Percentiles rank a stretch among this genome's conserved stretches.
These are phyloP conservation scores for Callocephalon fimbriatum DNA, from an alignment of 2,113 vertebrate species.

Conservation along the genomic window DNA sequence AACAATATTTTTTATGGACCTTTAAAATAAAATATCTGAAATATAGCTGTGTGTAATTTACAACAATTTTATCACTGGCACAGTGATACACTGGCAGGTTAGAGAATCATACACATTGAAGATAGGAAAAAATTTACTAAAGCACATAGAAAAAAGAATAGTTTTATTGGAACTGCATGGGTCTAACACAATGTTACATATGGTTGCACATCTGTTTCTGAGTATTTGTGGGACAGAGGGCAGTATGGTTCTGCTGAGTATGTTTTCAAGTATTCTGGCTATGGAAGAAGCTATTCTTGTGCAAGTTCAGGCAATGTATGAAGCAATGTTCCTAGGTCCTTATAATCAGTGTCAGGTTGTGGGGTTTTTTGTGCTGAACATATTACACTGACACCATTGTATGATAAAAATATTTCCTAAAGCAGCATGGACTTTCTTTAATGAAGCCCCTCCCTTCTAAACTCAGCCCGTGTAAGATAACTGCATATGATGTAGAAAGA, in stretches of 20 bases:
- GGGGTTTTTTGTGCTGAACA: not conserved
- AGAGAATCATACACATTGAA: not conserved
- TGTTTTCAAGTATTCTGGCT: not conserved
- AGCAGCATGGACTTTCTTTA: not conserved
- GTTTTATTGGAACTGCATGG: not conserved
- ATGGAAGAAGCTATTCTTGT: not conserved
- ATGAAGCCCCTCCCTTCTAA: not conserved
- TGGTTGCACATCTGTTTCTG: not conserved
- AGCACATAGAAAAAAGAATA: not conserved
- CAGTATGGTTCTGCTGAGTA: not conserved
- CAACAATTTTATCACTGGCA: not conserved
- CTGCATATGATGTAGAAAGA: not conserved
- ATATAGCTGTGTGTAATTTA: not conserved
- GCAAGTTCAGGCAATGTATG: not conserved
- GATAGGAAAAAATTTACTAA: not conserved
- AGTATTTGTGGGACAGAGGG: constrained; percentile 3
- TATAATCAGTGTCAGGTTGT: not conserved
- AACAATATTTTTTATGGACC: not conserved
- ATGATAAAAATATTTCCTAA: constrained; percentile 12
- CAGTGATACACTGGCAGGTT: not conserved
- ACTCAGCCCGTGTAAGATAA: not conserved
- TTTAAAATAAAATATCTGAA: not conserved
- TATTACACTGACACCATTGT: not conserved
- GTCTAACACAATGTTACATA: not conserved
- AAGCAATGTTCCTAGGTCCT: not conserved